Base-by-base conservation (phyloP, 2,797 vertebrate species). In the Urocyon cinereoargenteus region DNA sequence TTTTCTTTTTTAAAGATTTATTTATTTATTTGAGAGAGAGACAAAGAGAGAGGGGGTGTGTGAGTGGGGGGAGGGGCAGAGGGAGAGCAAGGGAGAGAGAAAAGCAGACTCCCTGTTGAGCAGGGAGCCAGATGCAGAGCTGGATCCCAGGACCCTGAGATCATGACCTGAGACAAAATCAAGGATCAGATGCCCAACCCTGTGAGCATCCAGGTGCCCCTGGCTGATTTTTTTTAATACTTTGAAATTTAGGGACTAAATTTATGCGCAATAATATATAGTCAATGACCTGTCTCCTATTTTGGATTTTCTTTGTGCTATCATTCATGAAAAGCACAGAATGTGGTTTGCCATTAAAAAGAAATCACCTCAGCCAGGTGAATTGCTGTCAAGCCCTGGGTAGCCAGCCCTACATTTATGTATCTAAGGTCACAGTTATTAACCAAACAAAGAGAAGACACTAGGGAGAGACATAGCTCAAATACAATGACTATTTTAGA, bases 251-350 rank as follows among this genome's bases (percentile, higher is more conserved):
- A 92, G 28, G 19, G 5, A 55, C 53, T 45, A 55, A 24, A 19
- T 95, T 96, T 79, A n/a, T 49, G 9, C 78, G 12, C 5, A 26
- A 6, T 88, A 77, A 22, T 92, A n/a, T 36, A 2, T 12, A 77
- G n/a, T 53, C 28, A 83, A 12, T 66, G 82, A 92, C 24, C 21
- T 87, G 40, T 55, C 79, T 93, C 26, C 6, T 68, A 26, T 51
- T 87, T 90, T 70, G 84, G 82, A 72, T 96, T 96, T 93, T 90
- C 61, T 94, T 85, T 90, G 66, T 85, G 64, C 53, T 26, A 0
- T 87, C 64, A 72, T 26, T 62, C 40, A 21, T 72, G 91, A 72
- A 77, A 92, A 90, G 14, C 24, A n/a, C 15, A 89, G 82, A 59
- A 66, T 31, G 64, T 59, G 8, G 14, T n/a, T 77, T 85, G 36